Evolutionary conservation across 2,888 invertebrate genomes (phyloP), one percentile per base, ranked within the genome.

Genomic region (Loripinus fragilis): DNA sequence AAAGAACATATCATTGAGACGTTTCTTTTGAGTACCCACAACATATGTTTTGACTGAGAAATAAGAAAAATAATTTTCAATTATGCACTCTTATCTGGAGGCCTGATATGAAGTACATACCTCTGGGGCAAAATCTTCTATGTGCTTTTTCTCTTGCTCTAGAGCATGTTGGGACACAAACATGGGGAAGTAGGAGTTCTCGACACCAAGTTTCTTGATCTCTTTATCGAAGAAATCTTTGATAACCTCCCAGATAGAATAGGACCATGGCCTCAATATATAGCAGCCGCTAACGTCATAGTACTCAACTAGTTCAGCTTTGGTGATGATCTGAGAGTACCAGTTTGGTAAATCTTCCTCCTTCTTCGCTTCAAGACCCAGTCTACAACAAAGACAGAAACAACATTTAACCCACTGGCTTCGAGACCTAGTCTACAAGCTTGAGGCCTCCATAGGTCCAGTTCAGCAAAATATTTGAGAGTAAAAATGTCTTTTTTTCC

Each of bases 201-300:
- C 96, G 7, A 99, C 98, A 0, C 98, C 99, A 41, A 98, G 94
- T 89, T 96, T 96, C 92, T 97, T 97, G 88, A 99, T 98, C 94
- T 97, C 96, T 0, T 90, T 93, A 92, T 97, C 97, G 86, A 99
- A 96, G 95, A 96, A 99, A 73, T 95, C 95, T 88, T 96, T 96
- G 80, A 99, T 98, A 0, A 94, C 92, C 91, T 99, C 98, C 99
- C 99, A 99, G 89, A 99, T 97, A 76, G 97, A 95, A 94, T 96
- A 99, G 17, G 99, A 96, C 99, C 99, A 99, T 15, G 98, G 99
- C 28, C 99, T 96, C 71, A 99, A 95, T 89, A 99, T 98, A 94
- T 99, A 99, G 94, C 99, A 99, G 0, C 99, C 99, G 71, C 98
- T 98, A 5, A 99, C 98, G 94, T 99, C 99, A 93, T 99, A 99